These are phyloP conservation scores for Schizaphis graminum DNA, from an alignment of 2,888 invertebrate species.

Conservation along the genomic window DNA sequence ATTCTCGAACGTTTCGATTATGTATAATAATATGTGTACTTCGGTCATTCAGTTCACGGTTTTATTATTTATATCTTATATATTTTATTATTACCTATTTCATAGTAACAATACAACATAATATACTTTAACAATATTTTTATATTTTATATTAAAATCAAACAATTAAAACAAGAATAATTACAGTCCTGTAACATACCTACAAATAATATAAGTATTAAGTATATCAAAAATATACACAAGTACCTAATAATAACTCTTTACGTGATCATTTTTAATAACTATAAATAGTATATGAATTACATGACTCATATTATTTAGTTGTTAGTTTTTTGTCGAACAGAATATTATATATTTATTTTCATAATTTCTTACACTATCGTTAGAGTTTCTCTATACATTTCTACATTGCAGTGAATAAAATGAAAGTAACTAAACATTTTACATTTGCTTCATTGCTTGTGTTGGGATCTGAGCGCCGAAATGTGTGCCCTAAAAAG, in stretches of 20 bases:
- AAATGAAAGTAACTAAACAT: slow-evolving; percentile 20
- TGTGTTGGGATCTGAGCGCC: background rate
- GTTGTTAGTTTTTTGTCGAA: background rate
- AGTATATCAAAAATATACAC: background rate
- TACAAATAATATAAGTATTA: background rate
- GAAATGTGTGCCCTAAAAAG: background rate
- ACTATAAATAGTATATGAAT: background rate
- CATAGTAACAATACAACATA: background rate
- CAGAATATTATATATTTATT: background rate
- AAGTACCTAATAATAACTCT: background rate
- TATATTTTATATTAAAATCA: background rate
- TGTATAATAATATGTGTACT: background rate
- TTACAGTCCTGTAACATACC: background rate
- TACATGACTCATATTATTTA: background rate
- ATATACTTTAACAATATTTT: background rate
- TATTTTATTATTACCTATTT: background rate
- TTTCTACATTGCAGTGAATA: background rate
- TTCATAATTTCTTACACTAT: background rate
- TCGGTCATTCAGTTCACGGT: slow-evolving; percentile 11
- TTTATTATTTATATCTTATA: background rate
- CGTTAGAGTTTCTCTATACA: background rate
- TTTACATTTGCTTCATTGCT: background rate
- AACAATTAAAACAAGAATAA: background rate
- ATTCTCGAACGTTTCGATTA: background rate
- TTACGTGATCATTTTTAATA: background rate